These are phyloP conservation scores for Nyctibius grandis DNA, from an alignment of 2,797 vertebrate species.

Conservation along the genomic window DNA sequence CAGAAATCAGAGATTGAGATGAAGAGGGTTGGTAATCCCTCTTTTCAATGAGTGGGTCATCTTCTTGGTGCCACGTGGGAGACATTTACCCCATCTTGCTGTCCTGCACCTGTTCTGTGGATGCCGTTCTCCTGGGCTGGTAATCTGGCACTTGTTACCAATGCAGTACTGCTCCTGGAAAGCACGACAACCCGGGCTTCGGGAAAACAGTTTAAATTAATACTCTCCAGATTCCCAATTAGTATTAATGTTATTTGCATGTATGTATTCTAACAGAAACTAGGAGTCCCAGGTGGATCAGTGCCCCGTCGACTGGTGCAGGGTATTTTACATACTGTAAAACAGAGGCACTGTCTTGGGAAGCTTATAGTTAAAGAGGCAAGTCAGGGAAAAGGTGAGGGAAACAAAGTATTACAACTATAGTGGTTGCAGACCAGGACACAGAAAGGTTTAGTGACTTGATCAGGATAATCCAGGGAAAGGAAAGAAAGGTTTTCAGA, in stretches of 20 bases:
- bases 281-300: background rate
- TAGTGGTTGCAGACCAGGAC: background rate
- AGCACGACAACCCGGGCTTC: background rate
- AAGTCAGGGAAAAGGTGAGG: background rate
- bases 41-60: background rate
- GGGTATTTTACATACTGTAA: background rate
- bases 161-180: background rate
- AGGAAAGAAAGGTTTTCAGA: slow-evolving; percentile 42
- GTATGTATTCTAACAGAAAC: background rate
- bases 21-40: background rate
- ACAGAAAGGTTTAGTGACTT: slow-evolving; percentile 2
- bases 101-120: background rate
- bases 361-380: background rate
- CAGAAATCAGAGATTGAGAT: background rate
- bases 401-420: background rate
- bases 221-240: background rate
- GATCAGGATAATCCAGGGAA: slow-evolving; percentile 15
- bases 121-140: background rate
- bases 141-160: background rate
- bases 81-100: background rate
- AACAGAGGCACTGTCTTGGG: background rate
- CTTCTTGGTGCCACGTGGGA: background rate
- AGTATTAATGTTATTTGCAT: background rate
- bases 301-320: background rate
- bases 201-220: background rate